Percentiles rank a stretch among this genome's conserved stretches.
Conservation (phyloP, 1,140 invertebrate species). For the Bradynema listronoti region DNA sequence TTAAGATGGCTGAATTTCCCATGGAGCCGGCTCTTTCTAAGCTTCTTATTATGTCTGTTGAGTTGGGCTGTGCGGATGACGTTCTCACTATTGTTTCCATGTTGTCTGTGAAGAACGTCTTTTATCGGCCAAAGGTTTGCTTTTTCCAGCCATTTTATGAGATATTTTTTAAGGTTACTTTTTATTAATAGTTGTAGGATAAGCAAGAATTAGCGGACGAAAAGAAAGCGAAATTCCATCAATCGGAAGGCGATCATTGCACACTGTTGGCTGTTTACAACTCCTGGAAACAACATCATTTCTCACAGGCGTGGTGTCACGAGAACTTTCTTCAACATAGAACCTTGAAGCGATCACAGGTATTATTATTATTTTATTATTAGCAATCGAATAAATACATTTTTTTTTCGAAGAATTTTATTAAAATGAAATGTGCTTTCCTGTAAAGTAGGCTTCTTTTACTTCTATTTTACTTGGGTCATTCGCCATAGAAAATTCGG, state of each 20-base stretch:
- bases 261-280: constrained; percentile 97
- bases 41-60: constrained; percentile 97
- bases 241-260: constrained; percentile 93
- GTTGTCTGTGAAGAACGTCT: constrained; percentile 97
- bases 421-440: no score
- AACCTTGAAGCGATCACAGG: constrained; percentile 81
- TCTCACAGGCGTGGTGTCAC: constrained; percentile 97
- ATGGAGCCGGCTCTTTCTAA: constrained; percentile 96
- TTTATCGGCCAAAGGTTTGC: constrained; percentile 71
- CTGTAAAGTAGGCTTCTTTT: no score
- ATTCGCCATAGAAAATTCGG: no score
- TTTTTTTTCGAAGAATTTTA: no score
- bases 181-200: constrained; percentile 66
- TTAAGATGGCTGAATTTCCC: constrained; percentile 95
- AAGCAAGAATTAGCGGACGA: constrained; percentile 96
- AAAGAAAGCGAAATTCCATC: constrained; percentile 98
- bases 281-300: constrained; percentile 98
- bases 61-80: constrained; percentile 95
- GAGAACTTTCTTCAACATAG: constrained; percentile 98
- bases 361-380: constrained; percentile 26
- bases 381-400: background rate
- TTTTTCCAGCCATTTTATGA: background rate
- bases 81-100: constrained; percentile 96
- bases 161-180: background rate
- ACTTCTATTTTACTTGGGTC: no score